phyloP scores from a whole-genome alignment of 2,113 vertebrate species.

The Sisor rabdophorus region DNA sequence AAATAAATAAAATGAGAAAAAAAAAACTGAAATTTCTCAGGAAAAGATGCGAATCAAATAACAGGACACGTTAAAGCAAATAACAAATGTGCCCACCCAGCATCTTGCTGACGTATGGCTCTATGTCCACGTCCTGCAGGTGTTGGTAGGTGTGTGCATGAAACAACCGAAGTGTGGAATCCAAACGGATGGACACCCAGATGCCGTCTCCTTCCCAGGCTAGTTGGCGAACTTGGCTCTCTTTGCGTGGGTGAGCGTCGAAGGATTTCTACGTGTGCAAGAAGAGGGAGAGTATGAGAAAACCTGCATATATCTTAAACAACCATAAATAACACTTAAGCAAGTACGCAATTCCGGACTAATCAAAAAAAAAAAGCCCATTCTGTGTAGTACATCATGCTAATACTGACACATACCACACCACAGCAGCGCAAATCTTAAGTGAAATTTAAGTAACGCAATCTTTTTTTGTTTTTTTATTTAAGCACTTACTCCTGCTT shows the following conservation, averaged over 20 bases:
- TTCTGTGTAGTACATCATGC: neutral
- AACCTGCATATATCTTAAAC: neutral
- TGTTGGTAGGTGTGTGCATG: slow-evolving; percentile 88
- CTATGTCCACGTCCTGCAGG: slow-evolving; percentile 89
- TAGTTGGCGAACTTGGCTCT: slow-evolving; percentile 87
- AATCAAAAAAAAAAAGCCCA: no score
- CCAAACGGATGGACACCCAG: slow-evolving; percentile 88
- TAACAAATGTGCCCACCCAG: slow-evolving; percentile 69
- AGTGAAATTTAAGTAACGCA: no score
- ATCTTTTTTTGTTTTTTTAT: no score
- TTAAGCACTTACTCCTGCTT: no score
- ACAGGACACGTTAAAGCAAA: neutral
- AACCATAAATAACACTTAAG: no score
- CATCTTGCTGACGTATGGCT: slow-evolving; percentile 93
- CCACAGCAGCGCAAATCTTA: no score
- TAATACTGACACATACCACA: no score
- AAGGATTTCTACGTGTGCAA: slow-evolving; percentile 76
- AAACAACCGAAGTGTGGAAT: slow-evolving; percentile 86
- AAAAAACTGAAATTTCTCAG: no score
- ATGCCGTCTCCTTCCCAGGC: slow-evolving; percentile 87
- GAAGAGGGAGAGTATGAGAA: neutral
- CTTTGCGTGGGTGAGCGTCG: slow-evolving; percentile 86
- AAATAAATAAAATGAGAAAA: neutral
- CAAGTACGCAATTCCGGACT: no score
- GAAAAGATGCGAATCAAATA: neutral